A percentile compares a stretch with the other conserved stretches of the same genome.
Evolutionary conservation across 2,888 invertebrate genomes (phyloP).

Genomic region (Cerastoderma edule): DNA sequence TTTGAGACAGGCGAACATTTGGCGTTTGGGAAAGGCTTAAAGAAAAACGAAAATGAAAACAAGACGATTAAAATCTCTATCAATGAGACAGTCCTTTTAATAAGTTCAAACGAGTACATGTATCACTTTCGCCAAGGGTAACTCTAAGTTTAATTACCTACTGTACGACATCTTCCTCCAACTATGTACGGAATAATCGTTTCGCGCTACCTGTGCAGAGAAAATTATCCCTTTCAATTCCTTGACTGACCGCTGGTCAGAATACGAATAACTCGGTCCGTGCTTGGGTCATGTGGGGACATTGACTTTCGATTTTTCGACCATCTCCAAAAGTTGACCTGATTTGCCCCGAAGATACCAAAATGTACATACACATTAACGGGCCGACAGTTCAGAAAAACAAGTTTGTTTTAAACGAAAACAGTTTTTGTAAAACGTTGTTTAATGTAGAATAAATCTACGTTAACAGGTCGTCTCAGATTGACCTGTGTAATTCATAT

Average conservation of each 20-base stretch:
- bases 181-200: not conserved
- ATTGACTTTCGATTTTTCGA: constrained; percentile 39
- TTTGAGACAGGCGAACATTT: too few relatives aligned
- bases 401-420: not conserved
- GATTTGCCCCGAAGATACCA: constrained; percentile 31
- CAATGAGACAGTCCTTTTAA: not conserved
- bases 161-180: not conserved
- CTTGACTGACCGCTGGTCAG: constrained; percentile 11
- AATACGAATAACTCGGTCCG: constrained; percentile 9
- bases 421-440: not conserved
- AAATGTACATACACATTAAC: too few relatives aligned
- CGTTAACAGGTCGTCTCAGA: not conserved
- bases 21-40: not conserved
- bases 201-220: constrained; percentile 14
- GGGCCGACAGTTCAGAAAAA: not conserved
- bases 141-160: not conserved
- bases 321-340: constrained; percentile 30
- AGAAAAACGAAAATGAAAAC: not conserved
- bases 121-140: not conserved
- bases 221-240: constrained; percentile 17
- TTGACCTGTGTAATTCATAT: not conserved
- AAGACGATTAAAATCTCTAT: not conserved
- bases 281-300: constrained; percentile 48
- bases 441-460: not conserved
- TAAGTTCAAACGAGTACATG: not conserved